Conservation (phyloP, 2,888 invertebrate species). For the Ochropleura leucogaster region DNA sequence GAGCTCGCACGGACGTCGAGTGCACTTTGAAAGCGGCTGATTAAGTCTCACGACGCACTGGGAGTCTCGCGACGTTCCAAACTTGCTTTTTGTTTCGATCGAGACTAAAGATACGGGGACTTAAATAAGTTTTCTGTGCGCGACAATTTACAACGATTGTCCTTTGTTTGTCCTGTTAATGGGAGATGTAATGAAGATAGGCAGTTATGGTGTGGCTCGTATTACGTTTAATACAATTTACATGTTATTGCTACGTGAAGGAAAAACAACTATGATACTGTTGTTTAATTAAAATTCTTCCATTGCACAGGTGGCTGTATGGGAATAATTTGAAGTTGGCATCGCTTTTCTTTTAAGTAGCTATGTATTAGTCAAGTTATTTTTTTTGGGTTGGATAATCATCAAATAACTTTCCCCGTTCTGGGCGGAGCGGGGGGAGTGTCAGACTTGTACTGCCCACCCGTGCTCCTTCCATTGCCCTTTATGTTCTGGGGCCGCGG, state of each 20-base stretch:
- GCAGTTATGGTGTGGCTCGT: slow-evolving; percentile 39
- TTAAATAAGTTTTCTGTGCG: slow-evolving; percentile 46
- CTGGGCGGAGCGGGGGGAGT: too few species aligned
- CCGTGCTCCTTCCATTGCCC: too few species aligned
- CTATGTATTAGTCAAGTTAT: not conserved
- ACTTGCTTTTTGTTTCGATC: slow-evolving; percentile 62
- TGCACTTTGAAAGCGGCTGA: slow-evolving; percentile 79
- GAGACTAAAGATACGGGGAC: slow-evolving; percentile 47
- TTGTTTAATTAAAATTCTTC: slow-evolving; percentile 38
- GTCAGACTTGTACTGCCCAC: too few species aligned
- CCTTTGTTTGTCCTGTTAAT: slow-evolving; percentile 44
- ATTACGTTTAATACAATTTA: slow-evolving; percentile 35
- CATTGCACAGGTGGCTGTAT: not conserved
- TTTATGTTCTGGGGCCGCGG: too few species aligned
- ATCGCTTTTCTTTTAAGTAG: not conserved
- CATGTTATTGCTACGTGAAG: slow-evolving; percentile 27
- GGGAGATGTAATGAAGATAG: slow-evolving; percentile 48
- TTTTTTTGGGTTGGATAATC: too few species aligned
- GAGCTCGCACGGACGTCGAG: slow-evolving; percentile 76
- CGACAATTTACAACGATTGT: slow-evolving; percentile 40
- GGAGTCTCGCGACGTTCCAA: slow-evolving; percentile 48
- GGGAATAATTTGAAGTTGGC: not conserved
- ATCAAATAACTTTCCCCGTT: too few species aligned
- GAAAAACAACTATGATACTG: slow-evolving; percentile 15
- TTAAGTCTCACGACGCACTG: slow-evolving; percentile 74